Evolutionary conservation across 2,888 invertebrate species (phyloP).

Genomic region (Dorcus hopei): DNA sequence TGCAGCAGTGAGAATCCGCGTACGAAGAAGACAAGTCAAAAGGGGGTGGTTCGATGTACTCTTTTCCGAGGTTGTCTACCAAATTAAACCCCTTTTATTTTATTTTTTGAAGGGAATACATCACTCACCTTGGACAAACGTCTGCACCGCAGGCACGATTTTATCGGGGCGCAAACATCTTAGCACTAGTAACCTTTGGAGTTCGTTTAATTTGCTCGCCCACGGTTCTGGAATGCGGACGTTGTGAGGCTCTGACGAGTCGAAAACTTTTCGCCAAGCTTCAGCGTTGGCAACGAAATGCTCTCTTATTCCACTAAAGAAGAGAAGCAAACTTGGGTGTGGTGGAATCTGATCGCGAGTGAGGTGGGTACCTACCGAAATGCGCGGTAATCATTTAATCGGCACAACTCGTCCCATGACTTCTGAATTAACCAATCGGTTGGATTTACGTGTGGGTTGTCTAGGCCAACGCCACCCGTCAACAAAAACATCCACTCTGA

Average conservation of each 20-base stretch:
- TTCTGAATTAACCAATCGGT: conserved; percentile 67
- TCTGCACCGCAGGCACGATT: conserved; percentile 74
- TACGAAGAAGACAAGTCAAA: conserved; percentile 84
- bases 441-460: conserved; percentile 71
- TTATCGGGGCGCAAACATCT: conserved; percentile 86
- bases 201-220: conserved; percentile 58
- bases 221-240: conserved; percentile 68
- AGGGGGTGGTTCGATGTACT: conserved; percentile 85
- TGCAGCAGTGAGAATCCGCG: conserved; percentile 78
- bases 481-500: conserved; percentile 82
- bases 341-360: background rate
- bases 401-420: conserved; percentile 77
- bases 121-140: conserved; percentile 60
- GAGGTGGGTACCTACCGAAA: conserved; percentile 42
- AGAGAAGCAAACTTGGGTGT: background rate
- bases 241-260: conserved; percentile 71
- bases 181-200: conserved; percentile 75
- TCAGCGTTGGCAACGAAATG: conserved; percentile 58
- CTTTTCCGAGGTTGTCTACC: conserved; percentile 66
- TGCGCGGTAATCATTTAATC: conserved; percentile 54
- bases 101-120: background rate
- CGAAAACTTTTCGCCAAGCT: conserved; percentile 73
- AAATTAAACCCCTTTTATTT: conserved; percentile 18
- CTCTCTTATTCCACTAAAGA: conserved; percentile 59
- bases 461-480: conserved; percentile 79